A percentile compares a stretch with the other conserved stretches of the same genome.
Evolutionary conservation across 2,888 invertebrate genomes (phyloP).

Genomic region (Tortricodes alternella): DNA sequence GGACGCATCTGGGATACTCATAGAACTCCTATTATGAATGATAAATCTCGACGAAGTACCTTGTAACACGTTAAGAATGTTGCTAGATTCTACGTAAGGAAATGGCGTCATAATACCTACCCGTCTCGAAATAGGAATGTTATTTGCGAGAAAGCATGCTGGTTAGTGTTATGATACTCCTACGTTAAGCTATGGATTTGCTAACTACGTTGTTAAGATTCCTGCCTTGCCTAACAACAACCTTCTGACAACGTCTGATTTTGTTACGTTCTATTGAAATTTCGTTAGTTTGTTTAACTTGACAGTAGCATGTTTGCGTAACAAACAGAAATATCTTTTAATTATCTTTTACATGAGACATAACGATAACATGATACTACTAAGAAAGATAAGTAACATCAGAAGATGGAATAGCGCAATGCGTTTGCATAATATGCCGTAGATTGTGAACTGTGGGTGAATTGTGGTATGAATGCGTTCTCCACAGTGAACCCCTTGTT

Average conservation of each 20-base stretch:
- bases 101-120: conserved; percentile 18
- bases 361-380: conserved; percentile 8
- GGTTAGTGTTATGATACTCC: conserved; percentile 37
- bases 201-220: conserved; percentile 4
- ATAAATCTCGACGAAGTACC: background rate
- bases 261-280: conserved; percentile 4
- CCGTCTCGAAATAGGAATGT: conserved; percentile 35
- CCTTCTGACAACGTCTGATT: background rate
- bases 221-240: background rate
- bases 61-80: conserved; percentile 9
- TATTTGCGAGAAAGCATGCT: conserved; percentile 43
- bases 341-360: conserved; percentile 14
- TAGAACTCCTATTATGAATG: conserved; percentile 34
- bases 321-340: conserved; percentile 18
- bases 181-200: conserved; percentile 18
- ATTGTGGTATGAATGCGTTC: background rate
- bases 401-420: conserved; percentile 1
- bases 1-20: conserved; percentile 36
- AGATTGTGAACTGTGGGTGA: background rate
- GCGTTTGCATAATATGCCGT: background rate
- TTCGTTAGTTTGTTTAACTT: conserved; percentile 3
- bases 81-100: conserved; percentile 20
- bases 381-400: conserved; percentile 8
- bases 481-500: background rate
- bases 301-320: conserved; percentile 21